Conservation (phyloP, 2,113 vertebrate genomes). For the Laticauda laticaudata region DNA sequence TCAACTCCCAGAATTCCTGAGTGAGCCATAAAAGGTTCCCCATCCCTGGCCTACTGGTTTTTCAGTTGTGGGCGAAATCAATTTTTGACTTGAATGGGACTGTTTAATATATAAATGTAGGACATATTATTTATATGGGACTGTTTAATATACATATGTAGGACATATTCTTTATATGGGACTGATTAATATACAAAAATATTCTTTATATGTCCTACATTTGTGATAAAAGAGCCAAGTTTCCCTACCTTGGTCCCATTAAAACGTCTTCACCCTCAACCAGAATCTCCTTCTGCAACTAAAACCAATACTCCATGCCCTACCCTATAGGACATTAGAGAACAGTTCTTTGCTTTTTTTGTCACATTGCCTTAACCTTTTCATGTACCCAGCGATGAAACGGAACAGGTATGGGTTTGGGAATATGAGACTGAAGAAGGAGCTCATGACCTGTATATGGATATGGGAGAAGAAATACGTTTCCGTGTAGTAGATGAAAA, state of each 20-base stretch:
- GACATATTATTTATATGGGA: too few relatives aligned
- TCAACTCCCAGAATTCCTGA: too few relatives aligned
- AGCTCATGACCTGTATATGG: slow-evolving; percentile 98
- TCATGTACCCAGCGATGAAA: slow-evolving; percentile 80
- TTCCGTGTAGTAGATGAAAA: slow-evolving; percentile 91
- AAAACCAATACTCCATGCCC: background rate
- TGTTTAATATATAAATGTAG: too few relatives aligned
- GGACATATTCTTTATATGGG: too few relatives aligned
- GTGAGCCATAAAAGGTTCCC: too few relatives aligned
- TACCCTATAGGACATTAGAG: background rate
- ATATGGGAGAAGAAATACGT: slow-evolving; percentile 92
- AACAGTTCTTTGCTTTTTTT: background rate
- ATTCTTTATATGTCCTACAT: too few relatives aligned
- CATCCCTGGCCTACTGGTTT: too few relatives aligned
- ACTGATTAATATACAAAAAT: too few relatives aligned
- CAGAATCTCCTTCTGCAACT: background rate
- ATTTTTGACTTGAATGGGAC: too few relatives aligned
- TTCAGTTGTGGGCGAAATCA: too few relatives aligned
- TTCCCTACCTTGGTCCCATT: background rate
- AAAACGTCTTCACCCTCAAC: background rate
- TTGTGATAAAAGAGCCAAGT: too few relatives aligned
- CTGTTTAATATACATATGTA: too few relatives aligned
- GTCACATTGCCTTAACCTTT: slow-evolving; percentile 67
- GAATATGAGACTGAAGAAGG: slow-evolving; percentile 98
- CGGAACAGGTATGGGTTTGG: slow-evolving; percentile 98